These are phyloP conservation scores for Cylas formicarius DNA, from an alignment of 1,140 invertebrate genomes.

Conservation along the genomic window DNA sequence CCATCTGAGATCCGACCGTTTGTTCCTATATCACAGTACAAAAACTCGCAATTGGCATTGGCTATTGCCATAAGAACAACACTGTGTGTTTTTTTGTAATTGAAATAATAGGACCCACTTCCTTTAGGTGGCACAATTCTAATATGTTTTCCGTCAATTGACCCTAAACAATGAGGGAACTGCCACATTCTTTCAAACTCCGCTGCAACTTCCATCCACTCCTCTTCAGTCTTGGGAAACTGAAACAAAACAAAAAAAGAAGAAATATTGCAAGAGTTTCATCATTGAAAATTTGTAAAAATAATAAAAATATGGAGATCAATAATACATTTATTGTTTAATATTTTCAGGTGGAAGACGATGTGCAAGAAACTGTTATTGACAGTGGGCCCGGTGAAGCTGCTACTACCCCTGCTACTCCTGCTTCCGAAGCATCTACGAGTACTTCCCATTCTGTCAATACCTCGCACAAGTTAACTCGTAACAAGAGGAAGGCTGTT, in stretches of 20 bases:
- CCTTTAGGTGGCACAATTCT: conserved; percentile 25
- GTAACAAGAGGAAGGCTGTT: too few relatives aligned
- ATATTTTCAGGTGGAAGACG: too few relatives aligned
- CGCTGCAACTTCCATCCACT: conserved; percentile 10
- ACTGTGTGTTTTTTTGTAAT: conserved; percentile 46
- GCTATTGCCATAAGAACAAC: conserved; percentile 46
- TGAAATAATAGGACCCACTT: conserved; percentile 43
- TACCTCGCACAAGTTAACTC: too few relatives aligned
- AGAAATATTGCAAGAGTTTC: too few relatives aligned
- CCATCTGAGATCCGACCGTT: conserved; percentile 36
- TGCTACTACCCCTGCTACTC: too few relatives aligned
- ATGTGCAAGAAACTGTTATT: too few relatives aligned
- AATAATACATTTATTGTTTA: too few relatives aligned
- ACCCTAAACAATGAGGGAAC: conserved; percentile 40
- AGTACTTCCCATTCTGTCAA: too few relatives aligned
- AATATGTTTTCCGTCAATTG: conserved; percentile 24
- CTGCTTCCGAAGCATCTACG: too few relatives aligned
- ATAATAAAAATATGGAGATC: too few relatives aligned
- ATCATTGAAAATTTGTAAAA: too few relatives aligned
- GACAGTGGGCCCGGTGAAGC: too few relatives aligned
- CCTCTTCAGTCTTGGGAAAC: conserved; percentile 8
- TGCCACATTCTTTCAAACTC: conserved; percentile 25
- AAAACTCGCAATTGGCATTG: conserved; percentile 46
- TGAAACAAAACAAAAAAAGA: conserved; percentile 9
- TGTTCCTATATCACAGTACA: conserved; percentile 37